Conservation (phyloP, 1,140 invertebrate genomes). For the Acromyrmex heyeri region DNA sequence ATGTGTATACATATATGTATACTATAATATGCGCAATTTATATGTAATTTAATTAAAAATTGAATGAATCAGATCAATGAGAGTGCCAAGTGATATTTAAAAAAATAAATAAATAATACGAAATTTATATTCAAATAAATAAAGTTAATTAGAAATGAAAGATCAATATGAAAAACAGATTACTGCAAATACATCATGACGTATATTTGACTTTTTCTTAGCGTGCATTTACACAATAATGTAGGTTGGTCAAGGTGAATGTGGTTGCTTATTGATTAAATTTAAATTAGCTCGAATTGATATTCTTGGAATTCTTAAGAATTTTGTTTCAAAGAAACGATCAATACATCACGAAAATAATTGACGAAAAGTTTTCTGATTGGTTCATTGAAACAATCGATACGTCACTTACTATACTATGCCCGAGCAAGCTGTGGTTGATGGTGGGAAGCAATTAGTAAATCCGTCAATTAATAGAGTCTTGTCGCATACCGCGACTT, state of each 20-base stretch:
- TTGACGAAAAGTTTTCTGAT: not conserved
- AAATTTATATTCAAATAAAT: not conserved
- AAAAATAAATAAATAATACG: not conserved
- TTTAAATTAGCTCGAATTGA: slow-evolving; percentile 38
- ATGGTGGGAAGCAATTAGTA: not conserved
- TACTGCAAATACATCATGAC: not conserved
- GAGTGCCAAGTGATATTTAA: not conserved
- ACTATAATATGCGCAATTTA: not conserved
- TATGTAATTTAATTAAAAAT: slow-evolving; percentile 48
- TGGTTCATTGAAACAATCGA: slow-evolving; percentile 2
- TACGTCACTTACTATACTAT: slow-evolving; percentile 2
- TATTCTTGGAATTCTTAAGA: not conserved
- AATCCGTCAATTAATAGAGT: not conserved
- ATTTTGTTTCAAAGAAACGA: not conserved
- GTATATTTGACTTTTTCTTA: slow-evolving; percentile 17
- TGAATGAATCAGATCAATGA: slow-evolving; percentile 7
- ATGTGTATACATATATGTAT: not conserved
- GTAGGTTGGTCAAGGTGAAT: slow-evolving; percentile 57
- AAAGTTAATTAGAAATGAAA: not conserved
- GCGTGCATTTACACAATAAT: not conserved
- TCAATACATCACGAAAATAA: slow-evolving; percentile 22
- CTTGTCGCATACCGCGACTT: not conserved
- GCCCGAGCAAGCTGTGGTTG: not conserved
- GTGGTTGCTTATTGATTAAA: slow-evolving; percentile 50
- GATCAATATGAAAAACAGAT: not conserved